Conservation (phyloP, 2,888 invertebrate genomes). For the Pristionchus entomophagus region DNA sequence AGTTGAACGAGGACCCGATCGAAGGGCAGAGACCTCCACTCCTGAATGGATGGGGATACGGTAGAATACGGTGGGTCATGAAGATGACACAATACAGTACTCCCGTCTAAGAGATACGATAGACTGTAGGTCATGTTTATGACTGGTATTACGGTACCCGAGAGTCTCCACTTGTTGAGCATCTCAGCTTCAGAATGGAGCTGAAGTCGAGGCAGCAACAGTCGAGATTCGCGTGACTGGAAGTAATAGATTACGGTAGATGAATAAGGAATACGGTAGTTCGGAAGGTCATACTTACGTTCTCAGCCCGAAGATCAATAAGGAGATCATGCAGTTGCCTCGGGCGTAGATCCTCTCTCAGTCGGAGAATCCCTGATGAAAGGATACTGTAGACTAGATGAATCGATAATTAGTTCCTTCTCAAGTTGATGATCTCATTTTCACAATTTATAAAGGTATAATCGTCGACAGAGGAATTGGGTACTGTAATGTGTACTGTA, state of each 20-base stretch:
- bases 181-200: conserved; percentile 33
- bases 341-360: conserved; percentile 18
- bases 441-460: too few relatives aligned
- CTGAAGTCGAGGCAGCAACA: conserved; percentile 15
- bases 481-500: neutral
- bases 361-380: conserved; percentile 26
- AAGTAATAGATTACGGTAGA: neutral
- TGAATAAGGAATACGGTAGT: neutral
- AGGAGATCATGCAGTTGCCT: neutral
- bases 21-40: neutral
- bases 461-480: neutral
- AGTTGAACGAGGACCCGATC: conserved; percentile 13
- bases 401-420: neutral
- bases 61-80: neutral
- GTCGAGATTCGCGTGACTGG: neutral
- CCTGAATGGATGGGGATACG: conserved; percentile 5
- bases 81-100: neutral
- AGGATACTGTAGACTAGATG: neutral
- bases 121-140: too few relatives aligned
- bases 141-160: conserved; percentile 29
- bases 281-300: conserved; percentile 7
- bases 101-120: too few relatives aligned
- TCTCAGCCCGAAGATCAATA: neutral
- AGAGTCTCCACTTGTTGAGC: conserved; percentile 27
- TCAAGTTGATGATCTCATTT: too few relatives aligned